Evolutionary conservation across 2,797 vertebrate genomes (phyloP).

Genomic region (Ara ararauna): DNA sequence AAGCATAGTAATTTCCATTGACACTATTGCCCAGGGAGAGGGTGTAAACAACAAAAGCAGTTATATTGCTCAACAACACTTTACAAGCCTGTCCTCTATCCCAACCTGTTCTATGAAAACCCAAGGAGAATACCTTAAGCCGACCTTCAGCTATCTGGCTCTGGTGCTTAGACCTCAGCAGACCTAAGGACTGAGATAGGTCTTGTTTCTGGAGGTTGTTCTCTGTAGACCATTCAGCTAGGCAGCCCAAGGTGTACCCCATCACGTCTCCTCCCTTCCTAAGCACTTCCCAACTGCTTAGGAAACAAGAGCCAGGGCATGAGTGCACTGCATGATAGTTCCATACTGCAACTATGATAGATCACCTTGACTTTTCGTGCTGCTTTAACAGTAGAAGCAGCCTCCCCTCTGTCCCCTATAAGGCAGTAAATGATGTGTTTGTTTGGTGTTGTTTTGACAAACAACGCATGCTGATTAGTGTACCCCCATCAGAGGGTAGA

Average conservation of each 20-base stretch:
- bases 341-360: not conserved
- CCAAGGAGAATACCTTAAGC: too few relatives aligned
- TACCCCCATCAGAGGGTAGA: not conserved
- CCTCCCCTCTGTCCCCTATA: not conserved
- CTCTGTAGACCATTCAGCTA: not conserved
- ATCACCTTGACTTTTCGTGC: not conserved
- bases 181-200: not conserved
- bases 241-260: not conserved
- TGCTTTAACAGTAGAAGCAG: not conserved
- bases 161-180: not conserved
- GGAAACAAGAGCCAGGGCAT: not conserved
- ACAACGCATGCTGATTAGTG: not conserved
- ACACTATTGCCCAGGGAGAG: not conserved
- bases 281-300: not conserved
- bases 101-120: not conserved
- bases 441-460: slow-evolving; percentile 21
- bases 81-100: not conserved
- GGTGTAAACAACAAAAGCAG: not conserved
- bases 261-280: not conserved
- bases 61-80: not conserved
- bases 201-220: not conserved
- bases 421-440: not conserved
- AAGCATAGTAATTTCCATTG: not conserved
- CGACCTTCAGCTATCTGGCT: not conserved
- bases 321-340: not conserved